These are phyloP conservation scores for Malurus cyaneus DNA, from an alignment of 2,113 vertebrate genomes.

Conservation along the genomic window DNA sequence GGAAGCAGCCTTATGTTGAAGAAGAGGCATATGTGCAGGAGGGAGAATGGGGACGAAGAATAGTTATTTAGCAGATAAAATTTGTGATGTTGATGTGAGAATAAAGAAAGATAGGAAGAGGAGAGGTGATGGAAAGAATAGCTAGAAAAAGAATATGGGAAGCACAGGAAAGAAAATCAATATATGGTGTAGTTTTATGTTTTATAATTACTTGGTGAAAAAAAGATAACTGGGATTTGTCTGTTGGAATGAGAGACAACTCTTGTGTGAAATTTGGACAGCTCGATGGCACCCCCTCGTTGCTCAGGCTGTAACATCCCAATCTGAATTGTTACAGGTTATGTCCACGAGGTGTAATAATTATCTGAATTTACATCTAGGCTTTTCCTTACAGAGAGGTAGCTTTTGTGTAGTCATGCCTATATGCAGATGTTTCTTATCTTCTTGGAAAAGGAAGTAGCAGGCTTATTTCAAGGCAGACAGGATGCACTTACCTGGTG, in stretches of 20 bases:
- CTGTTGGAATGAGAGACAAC: background rate
- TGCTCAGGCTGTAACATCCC: background rate
- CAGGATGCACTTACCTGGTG: constrained; percentile 32
- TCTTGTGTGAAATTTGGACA: background rate
- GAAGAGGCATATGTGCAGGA: background rate
- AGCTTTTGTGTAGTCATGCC: background rate
- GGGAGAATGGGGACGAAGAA: background rate
- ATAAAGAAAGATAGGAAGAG: background rate
- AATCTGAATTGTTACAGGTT: background rate
- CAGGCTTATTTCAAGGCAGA: constrained; percentile 10
- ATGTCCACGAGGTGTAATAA: background rate
- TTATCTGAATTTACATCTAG: background rate
- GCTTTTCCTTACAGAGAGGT: background rate
- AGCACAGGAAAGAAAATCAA: background rate
- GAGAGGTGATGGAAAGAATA: background rate
- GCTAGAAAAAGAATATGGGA: background rate
- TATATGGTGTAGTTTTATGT: background rate
- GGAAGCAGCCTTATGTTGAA: background rate
- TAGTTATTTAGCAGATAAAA: background rate
- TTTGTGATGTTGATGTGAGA: background rate
- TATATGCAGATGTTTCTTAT: constrained; percentile 10
- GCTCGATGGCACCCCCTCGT: background rate
- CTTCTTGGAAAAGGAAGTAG: constrained; percentile 24
- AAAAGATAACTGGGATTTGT: background rate
- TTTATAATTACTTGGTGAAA: background rate